phyloP scores from a whole-genome alignment of 2,113 vertebrate genomes.

The Taurulus bubalis region DNA sequence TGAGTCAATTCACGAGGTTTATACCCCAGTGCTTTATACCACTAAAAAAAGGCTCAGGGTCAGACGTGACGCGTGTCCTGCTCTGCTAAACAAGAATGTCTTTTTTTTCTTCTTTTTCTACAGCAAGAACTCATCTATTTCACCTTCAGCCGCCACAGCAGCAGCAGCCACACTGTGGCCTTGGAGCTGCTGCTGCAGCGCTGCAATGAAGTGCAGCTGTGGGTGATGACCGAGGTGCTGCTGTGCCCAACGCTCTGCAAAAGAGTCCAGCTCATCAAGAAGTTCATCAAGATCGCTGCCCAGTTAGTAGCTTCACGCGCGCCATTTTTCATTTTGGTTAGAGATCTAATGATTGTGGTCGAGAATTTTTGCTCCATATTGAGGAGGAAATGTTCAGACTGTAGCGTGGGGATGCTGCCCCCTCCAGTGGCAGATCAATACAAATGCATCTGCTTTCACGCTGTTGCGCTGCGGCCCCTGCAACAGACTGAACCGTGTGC shows the following conservation, averaged over 20 bases:
- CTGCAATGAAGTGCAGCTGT: slow-evolving; percentile 96
- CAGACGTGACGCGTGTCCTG: no score
- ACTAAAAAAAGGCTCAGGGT: neutral
- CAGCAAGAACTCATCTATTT: slow-evolving; percentile 98
- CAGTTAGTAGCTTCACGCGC: slow-evolving; percentile 87
- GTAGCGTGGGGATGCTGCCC: slow-evolving; percentile 35
- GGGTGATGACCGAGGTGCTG: slow-evolving; percentile 96
- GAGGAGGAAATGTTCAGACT: neutral
- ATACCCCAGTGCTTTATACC: neutral
- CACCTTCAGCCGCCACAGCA: slow-evolving; percentile 91
- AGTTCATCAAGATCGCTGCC: slow-evolving; percentile 98
- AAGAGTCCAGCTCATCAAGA: slow-evolving; percentile 96
- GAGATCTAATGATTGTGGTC: neutral
- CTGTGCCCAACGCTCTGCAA: slow-evolving; percentile 92
- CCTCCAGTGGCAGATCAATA: slow-evolving; percentile 57
- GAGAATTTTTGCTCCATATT: neutral
- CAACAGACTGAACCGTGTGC: slow-evolving; percentile 11
- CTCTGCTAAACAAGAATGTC: neutral
- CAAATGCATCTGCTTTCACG: slow-evolving; percentile 33
- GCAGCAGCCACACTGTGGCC: slow-evolving; percentile 86
- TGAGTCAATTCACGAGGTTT: slow-evolving; percentile 93
- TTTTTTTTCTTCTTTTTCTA: slow-evolving; percentile 19
- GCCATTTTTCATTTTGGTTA: neutral
- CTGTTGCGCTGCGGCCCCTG: neutral
- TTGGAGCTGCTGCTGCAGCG: slow-evolving; percentile 94